Evolutionary conservation across 2,797 vertebrate species (phyloP), one percentile per base, ranked within the genome.

Genomic region (Prunella strophiata): DNA sequence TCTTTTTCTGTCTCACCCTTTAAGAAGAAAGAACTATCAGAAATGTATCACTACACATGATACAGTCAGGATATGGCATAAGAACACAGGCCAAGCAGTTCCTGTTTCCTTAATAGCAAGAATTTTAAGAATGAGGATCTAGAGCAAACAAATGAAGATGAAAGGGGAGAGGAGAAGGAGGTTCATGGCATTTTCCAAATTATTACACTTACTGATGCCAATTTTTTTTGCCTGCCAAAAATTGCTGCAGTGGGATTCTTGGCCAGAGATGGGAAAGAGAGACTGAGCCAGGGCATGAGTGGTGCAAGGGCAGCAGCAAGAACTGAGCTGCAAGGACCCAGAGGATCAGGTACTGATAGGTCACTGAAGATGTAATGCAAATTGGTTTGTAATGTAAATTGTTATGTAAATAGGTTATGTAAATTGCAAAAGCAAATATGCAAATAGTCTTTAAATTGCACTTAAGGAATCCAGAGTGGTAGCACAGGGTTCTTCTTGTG

Each of bases 41-140:
- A 8, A 77, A 40, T 36, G 4, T 27, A 65, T 20, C 29, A 47
- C 15, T 40, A 52, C 32, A 22, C 16, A n/a, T 0, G 4, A 25
- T 21, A 29, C 55, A 19, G 29, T 52, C 29, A 32, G 30, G 11
- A 5, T 10, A 65, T 27, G 17, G 29, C n/a, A 51, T 4, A 34
- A 65, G 12, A 58, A 27, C 43, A 71, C 12, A 77, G 21, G 21
- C 10, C 11, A n/a, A 51, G 30, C 17, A 65, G 29, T 18, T 76
- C 42, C 78, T 55, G 9, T 27, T 38, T 58, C 51, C n/a, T 40
- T 42, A 34, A 65, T 6, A 65, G 45, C 45, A 65, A 32, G 51
- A 77, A 58, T 65, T 72, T 77, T 77, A 65, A 84, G 66, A 89
- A 83, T 71, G 45, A 89, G 65, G 51, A 77, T 65, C 38, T 77